A percentile compares a stretch with the other conserved stretches of the same genome.
Evolutionary conservation across 2,113 vertebrate species (phyloP).

Genomic region (Trematocara unimaculatum): DNA sequence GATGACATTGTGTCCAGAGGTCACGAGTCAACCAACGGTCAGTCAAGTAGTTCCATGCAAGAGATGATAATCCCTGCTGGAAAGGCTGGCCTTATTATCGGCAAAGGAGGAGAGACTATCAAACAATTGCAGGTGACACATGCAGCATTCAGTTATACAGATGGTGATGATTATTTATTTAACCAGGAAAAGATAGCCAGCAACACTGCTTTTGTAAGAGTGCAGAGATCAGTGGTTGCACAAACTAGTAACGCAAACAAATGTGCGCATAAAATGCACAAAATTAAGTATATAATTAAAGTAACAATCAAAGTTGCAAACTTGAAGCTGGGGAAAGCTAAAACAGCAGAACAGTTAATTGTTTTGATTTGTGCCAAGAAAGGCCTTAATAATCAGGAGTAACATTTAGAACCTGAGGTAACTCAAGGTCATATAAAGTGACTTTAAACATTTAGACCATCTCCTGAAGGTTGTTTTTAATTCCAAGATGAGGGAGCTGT

Average conservation of each 20-base stretch:
- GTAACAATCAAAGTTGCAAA: background rate
- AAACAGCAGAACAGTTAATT: background rate
- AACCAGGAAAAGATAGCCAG: background rate
- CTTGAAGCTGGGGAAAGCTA: background rate
- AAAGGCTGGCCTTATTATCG: constrained; percentile 88
- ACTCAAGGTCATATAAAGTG: background rate
- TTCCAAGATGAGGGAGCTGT: background rate
- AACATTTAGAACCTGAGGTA: background rate
- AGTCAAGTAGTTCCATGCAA: constrained; percentile 84
- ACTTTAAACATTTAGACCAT: background rate
- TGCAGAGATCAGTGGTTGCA: background rate
- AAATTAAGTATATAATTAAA: background rate
- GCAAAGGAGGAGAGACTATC: constrained; percentile 93
- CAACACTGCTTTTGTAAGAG: background rate
- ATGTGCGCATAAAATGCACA: background rate
- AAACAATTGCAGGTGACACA: constrained; percentile 85
- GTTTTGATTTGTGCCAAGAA: rapidly evolving
- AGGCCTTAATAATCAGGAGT: background rate
- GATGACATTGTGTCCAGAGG: constrained; percentile 89
- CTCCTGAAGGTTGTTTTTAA: background rate
- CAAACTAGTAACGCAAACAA: background rate
- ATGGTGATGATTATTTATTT: background rate
- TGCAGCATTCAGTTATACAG: background rate
- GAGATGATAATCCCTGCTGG: constrained; percentile 92
- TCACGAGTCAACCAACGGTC: constrained; percentile 81